These are phyloP conservation scores for Anguilla marmorata DNA, from an alignment of 2,797 vertebrate genomes.

Conservation along the genomic window DNA sequence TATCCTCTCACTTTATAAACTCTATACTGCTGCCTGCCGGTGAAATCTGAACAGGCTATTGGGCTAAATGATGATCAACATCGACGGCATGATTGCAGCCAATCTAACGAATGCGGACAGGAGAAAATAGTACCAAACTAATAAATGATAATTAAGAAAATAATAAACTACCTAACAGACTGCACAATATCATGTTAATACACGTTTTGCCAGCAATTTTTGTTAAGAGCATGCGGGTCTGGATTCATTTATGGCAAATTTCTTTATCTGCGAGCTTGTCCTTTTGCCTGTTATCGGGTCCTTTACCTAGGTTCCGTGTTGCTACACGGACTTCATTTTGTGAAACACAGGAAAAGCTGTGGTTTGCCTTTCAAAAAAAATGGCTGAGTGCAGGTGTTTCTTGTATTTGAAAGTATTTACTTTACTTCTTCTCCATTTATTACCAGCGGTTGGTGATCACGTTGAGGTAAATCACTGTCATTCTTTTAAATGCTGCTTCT, in stretches of 20 bases:
- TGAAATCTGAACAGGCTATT: neutral
- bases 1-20: neutral
- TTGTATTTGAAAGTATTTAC: slow-evolving; percentile 31
- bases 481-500: neutral
- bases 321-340: neutral
- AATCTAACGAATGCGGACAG: neutral
- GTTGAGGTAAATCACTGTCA: slow-evolving; percentile 60
- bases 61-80: neutral
- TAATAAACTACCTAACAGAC: neutral
- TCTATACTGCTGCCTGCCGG: slow-evolving; percentile 35
- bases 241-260: neutral
- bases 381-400: slow-evolving; percentile 18
- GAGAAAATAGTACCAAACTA: neutral
- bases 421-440: slow-evolving; percentile 45
- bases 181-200: neutral
- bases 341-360: slow-evolving; percentile 13
- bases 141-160: neutral
- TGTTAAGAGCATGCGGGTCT: neutral
- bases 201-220: neutral
- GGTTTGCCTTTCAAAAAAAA: neutral
- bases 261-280: neutral
- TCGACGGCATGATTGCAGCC: no score
- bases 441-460: slow-evolving; percentile 44
- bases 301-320: neutral
- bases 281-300: neutral